phyloP scores from a whole-genome alignment of 2,888 invertebrate species.

The Drosophila infuscata region DNA sequence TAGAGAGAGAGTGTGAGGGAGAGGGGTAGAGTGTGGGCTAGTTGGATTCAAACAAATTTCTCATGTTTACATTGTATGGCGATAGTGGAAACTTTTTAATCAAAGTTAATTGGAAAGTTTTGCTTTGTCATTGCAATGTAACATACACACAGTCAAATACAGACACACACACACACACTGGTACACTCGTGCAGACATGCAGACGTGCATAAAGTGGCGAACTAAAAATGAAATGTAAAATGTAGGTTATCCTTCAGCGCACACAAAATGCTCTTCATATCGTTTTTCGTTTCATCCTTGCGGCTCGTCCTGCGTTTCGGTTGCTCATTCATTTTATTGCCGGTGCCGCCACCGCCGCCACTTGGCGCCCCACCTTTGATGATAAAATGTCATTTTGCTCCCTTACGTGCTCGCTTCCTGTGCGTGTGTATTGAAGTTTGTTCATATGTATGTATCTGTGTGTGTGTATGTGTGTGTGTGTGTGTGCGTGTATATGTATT shows the following conservation, averaged over 20 bases:
- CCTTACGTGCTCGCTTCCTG: constrained; percentile 67
- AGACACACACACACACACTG: constrained; percentile 18
- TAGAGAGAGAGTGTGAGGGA: neutral
- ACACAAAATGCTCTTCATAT: constrained; percentile 67
- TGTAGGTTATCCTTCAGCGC: constrained; percentile 80
- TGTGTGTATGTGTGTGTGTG: constrained; percentile 15
- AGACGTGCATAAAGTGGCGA: constrained; percentile 69
- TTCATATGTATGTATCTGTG: constrained; percentile 1
- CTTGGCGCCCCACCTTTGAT: constrained; percentile 76
- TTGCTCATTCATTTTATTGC: constrained; percentile 67
- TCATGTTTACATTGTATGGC: constrained; percentile 80
- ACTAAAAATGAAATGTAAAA: constrained; percentile 77
- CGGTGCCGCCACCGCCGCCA: constrained; percentile 37
- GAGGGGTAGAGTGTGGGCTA: constrained; percentile 8
- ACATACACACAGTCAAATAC: constrained; percentile 49
- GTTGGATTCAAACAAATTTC: constrained; percentile 78
- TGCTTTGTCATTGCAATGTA: constrained; percentile 76
- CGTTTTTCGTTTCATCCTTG: constrained; percentile 19
- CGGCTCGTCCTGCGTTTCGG: constrained; percentile 38
- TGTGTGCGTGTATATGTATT: neutral
- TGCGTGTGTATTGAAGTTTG: constrained; percentile 1
- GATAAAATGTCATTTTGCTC: constrained; percentile 81
- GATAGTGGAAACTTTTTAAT: constrained; percentile 79
- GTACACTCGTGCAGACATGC: constrained; percentile 28
- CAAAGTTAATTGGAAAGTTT: constrained; percentile 82